Percentiles rank a stretch among this genome's conserved stretches.
These are phyloP conservation scores for Dasypolia templi DNA, from an alignment of 2,888 invertebrate genomes.

Conservation along the genomic window DNA sequence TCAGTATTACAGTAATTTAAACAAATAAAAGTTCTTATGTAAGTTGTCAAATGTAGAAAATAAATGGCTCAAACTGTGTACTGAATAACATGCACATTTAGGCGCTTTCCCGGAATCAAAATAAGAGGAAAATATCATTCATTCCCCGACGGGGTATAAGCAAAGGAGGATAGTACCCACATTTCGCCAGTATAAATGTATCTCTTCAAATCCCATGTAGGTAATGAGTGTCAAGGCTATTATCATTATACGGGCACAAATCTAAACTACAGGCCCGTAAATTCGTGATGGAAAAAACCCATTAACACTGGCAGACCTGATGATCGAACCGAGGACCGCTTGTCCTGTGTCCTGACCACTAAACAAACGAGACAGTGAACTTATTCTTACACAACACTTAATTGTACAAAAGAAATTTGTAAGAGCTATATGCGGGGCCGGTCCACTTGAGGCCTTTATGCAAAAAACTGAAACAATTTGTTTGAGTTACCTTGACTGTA, in stretches of 20 bases:
- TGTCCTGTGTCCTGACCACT: neutral
- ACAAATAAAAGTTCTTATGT: conserved; percentile 19
- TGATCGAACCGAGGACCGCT: neutral
- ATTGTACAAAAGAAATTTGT: too few relatives aligned
- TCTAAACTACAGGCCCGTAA: too few relatives aligned
- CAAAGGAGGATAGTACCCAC: neutral
- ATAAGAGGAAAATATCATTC: conserved; percentile 18
- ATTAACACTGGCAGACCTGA: neutral
- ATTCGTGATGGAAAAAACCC: neutral
- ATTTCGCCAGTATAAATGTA: neutral
- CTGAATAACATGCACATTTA: conserved; percentile 20
- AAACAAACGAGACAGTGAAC: neutral
- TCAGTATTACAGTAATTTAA: conserved; percentile 10
- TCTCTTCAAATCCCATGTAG: neutral
- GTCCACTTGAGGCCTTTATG: too few relatives aligned
- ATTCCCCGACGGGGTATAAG: neutral
- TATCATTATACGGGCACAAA: neutral
- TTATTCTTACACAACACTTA: too few relatives aligned
- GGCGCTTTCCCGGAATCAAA: conserved; percentile 3
- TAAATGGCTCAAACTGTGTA: conserved; percentile 23
- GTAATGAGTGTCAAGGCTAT: neutral
- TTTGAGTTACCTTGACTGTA: too few relatives aligned
- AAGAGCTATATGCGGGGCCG: too few relatives aligned
- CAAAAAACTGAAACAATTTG: too few relatives aligned
- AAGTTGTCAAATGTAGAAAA: conserved; percentile 9